Evolutionary conservation across 2,113 vertebrate species (phyloP), one percentile per base, ranked within the genome.

Genomic region (Anarrhichthys ocellatus): DNA sequence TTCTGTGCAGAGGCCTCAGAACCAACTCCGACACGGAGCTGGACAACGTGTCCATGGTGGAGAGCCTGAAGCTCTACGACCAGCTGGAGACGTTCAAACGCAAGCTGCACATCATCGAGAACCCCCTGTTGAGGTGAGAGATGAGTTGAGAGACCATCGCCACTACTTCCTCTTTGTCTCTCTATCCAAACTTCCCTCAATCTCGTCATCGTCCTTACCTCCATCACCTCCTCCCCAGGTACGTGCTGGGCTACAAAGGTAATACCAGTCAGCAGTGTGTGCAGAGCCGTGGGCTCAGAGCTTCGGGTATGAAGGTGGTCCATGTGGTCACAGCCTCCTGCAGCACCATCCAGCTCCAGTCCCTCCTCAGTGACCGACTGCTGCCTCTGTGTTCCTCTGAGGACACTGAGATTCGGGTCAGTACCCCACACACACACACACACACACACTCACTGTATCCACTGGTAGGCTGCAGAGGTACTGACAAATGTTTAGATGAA

Each of bases 21-120:
- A 93, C 87, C 1, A 96, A 95, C 86, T 96, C 95, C 0, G 98
- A 98, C 80, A 96, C 96, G 0, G 96, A 96, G 92, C 93, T 92
- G 56, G 96, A 97, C 89, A 98, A 97, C 0, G 89, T 98, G 70
- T 97, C 97, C 32, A 96, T 99, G 97, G 97, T 97, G 81, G 98
- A 99, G 94, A 97, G 97, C 20, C 92, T 99, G 73, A 96, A 96
- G 82, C 89, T 99, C 52, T 97, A 95, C 29, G 97, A 98, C 6
- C 92, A 96, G 87, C 93, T 99, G 71, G 97, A 99, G 90, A 95
- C 90, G 4, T 87, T 97, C 76, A 98, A 97, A 87, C 96, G 96
- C 66, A 98, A 98, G 85, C 94, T 99, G 44, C 95, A 96, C 87
- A 94, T 99, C 64, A 97, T 99, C 14, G 98, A 99, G 93, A 99